Evolutionary conservation across 2,113 vertebrate genomes (phyloP).

Genomic region (Eublepharis macularius): DNA sequence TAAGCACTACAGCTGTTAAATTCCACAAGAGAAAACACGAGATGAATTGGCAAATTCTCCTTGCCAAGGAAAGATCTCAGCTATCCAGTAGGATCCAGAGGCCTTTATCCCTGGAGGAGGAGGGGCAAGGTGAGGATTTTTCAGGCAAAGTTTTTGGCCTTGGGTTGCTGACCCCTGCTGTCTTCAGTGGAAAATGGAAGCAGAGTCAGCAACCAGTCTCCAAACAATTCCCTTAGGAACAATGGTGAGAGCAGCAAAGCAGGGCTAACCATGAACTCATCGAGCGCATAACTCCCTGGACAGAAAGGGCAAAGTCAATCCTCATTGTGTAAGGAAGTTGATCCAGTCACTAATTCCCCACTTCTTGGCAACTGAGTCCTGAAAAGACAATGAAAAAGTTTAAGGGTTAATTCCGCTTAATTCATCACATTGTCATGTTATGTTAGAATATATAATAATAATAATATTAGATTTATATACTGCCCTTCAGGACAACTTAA

Average conservation of each 20-base stretch:
- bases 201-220: conserved; percentile 41
- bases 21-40: conserved; percentile 37
- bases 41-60: conserved; percentile 29
- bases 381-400: background rate
- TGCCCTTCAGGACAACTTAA: too few species aligned
- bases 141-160: conserved; percentile 7
- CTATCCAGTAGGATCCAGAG: conserved; percentile 68
- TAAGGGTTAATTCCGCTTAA: background rate
- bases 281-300: conserved; percentile 38
- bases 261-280: conserved; percentile 49
- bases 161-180: conserved; percentile 17
- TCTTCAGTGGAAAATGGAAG: conserved; percentile 36
- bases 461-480: too few species aligned
- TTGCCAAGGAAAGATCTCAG: conserved; percentile 66
- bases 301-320: conserved; percentile 57
- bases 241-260: conserved; percentile 10
- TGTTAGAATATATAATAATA: too few species aligned
- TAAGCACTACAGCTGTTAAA: conserved; percentile 46
- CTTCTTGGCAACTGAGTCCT: conserved; percentile 56
- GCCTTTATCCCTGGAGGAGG: conserved; percentile 63
- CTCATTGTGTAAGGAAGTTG: conserved; percentile 69
- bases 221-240: conserved; percentile 59
- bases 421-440: too few species aligned
- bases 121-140: conserved; percentile 19
- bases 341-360: conserved; percentile 60